Base-by-base conservation (phyloP, 2,113 vertebrate species). In the Eurypyga helias region DNA sequence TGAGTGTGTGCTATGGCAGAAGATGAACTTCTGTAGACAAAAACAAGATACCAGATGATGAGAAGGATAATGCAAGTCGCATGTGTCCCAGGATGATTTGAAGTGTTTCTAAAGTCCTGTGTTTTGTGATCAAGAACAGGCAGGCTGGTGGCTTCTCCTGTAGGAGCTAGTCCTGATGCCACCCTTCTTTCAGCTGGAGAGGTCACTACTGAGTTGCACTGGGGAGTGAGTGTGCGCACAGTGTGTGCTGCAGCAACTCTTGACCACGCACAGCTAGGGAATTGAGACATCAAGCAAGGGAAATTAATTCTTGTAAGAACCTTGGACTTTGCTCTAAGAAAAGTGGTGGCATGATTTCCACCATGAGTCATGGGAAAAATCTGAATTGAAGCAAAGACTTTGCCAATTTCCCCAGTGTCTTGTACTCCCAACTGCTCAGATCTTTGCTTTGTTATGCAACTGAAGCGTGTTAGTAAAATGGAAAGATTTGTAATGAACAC, bases 151-250 rank as follows among this genome's bases (percentile, higher is more conserved):
- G 45, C 55, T 18, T 36, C 29, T 70, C 19, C n/a, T 55, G 45
- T 19, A 36, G 65, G 72, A 89, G 20, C 38, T 48, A 72, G 48
- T 72, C 61, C 81, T 93, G 81, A 77, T 90, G 93, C 57, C 83
- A 85, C 77, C 76, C 65, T 38, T 38, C 57, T 96, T 96, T 95
- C 89, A 87, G 77, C 90, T 97, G 91, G 96, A 97, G 94, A 87
- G 86, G 95, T 93, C 91, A 82, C 89, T 95, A 65, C 89, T 92
- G 97, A 92, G 89, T 95, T 96, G 78, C 86, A 89, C 52, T 60
- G 57, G 69, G 86, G 57, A 84, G 36, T 13, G 76, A 92, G 69
- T 12, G 12, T 41, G 41, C 41, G 61, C 2, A 2, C 38, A 46
- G 64, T 26, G 46, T 71, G 46, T 70, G 46, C 84, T 0, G 1